Conservation (phyloP, 2,113 vertebrate genomes). For the Collichthys lucidus region DNA sequence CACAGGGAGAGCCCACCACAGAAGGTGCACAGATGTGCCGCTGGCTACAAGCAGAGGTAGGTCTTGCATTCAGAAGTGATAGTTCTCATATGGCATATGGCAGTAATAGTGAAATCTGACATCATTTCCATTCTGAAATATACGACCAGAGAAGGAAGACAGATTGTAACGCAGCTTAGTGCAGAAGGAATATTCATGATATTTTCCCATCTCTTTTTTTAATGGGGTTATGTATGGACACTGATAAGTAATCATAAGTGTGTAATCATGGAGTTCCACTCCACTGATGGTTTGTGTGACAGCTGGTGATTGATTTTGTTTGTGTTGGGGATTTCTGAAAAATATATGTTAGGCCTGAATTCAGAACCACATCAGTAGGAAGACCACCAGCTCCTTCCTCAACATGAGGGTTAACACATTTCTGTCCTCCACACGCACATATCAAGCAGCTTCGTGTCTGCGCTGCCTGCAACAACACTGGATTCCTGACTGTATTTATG, state of each 20-base stretch:
- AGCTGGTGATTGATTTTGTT: constrained; percentile 78
- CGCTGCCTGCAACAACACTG: neutral
- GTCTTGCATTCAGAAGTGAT: constrained; percentile 77
- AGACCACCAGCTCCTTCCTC: constrained; percentile 60
- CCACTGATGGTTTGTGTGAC: constrained; percentile 69
- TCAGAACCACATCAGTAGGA: constrained; percentile 47
- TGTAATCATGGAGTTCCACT: constrained; percentile 76
- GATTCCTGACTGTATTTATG: constrained; percentile 10
- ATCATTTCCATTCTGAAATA: constrained; percentile 79
- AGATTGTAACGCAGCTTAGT: constrained; percentile 45
- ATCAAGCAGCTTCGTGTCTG: neutral
- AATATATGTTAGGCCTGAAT: constrained; percentile 64
- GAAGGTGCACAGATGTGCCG: constrained; percentile 86
- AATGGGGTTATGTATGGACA: constrained; percentile 33
- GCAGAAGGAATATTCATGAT: constrained; percentile 68
- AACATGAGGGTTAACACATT: constrained; percentile 47
- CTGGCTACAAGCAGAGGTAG: constrained; percentile 74
- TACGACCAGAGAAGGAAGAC: constrained; percentile 60
- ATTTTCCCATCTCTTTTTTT: neutral
- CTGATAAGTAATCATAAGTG: constrained; percentile 52
- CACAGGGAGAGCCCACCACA: constrained; percentile 75
- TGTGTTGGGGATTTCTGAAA: constrained; percentile 61
- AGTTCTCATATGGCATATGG: constrained; percentile 79
- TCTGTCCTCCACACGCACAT: constrained; percentile 18
- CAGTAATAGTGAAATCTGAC: constrained; percentile 81